A percentile compares a stretch with the other conserved stretches of the same genome.
These are phyloP conservation scores for Acromyrmex charruanus DNA, from an alignment of 1,140 invertebrate species.

Conservation along the genomic window DNA sequence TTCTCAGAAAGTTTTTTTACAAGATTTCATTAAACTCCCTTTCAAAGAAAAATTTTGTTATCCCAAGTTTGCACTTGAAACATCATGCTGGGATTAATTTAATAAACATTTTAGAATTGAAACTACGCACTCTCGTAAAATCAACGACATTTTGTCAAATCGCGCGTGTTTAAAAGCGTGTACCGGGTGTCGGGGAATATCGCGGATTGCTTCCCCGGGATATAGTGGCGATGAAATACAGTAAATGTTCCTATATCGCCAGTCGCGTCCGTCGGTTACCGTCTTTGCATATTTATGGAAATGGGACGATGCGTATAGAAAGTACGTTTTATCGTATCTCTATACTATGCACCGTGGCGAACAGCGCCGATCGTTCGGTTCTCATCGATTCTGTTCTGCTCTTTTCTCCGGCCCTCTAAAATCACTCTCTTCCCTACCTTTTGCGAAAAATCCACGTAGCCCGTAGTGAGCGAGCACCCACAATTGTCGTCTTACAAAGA, in stretches of 20 bases:
- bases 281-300: slow-evolving; percentile 64
- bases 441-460: slow-evolving; percentile 38
- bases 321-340: slow-evolving; percentile 62
- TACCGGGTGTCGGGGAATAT: slow-evolving; percentile 15
- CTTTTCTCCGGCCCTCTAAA: neutral
- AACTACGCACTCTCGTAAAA: neutral
- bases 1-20: too few relatives aligned
- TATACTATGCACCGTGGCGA: slow-evolving; percentile 17
- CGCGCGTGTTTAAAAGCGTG: slow-evolving; percentile 18
- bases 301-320: slow-evolving; percentile 56
- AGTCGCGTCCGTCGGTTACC: slow-evolving; percentile 25
- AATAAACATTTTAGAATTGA: neutral
- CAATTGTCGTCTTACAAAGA: neutral
- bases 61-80: neutral
- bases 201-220: slow-evolving; percentile 45
- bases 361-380: slow-evolving; percentile 17
- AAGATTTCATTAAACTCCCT: too few relatives aligned
- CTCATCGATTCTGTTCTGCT: slow-evolving; percentile 25
- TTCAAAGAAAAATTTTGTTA: too few relatives aligned
- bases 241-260: slow-evolving; percentile 57
- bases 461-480: neutral
- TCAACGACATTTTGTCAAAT: neutral
- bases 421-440: neutral
- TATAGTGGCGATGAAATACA: slow-evolving; percentile 50
- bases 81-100: neutral